These are phyloP conservation scores for Candoia aspera DNA, from an alignment of 2,113 vertebrate species.

Conservation along the genomic window DNA sequence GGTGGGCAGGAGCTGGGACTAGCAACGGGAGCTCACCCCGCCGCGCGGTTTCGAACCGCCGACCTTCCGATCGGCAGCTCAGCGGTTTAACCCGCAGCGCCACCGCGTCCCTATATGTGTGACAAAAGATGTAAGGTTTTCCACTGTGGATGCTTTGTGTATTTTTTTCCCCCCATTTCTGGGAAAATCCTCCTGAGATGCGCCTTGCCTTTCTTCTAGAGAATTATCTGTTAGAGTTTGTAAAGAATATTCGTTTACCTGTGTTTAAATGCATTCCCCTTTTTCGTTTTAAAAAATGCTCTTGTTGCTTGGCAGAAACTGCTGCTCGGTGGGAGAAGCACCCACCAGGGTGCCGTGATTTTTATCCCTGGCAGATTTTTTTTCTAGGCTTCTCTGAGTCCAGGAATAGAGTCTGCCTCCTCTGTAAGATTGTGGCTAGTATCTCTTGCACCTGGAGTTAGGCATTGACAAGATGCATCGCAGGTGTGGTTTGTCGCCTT, in stretches of 20 bases:
- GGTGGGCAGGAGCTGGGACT: no score
- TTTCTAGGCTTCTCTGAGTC: conserved; percentile 21
- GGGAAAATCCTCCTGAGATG: not conserved
- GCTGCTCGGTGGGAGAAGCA: not conserved
- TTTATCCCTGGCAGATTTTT: not conserved
- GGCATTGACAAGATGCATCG: conserved; percentile 29
- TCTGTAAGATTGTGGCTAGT: conserved; percentile 3
- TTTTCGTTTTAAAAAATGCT: not conserved
- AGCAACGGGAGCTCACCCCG: no score
- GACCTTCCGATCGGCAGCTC: no score
- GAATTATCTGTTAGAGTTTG: not conserved
- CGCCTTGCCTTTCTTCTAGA: not conserved
- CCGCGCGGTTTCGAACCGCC: no score
- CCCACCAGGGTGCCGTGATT: not conserved
- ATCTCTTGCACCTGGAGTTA: conserved; percentile 51
- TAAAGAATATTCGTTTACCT: not conserved
- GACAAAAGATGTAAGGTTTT: no score
- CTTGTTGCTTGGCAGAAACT: not conserved
- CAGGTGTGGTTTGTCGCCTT: conserved; percentile 27
- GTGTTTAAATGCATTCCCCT: not conserved
- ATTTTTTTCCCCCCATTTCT: not conserved
- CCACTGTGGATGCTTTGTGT: not conserved
- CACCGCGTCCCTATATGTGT: no score
- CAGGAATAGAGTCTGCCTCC: conserved; percentile 23
- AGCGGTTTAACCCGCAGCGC: no score